Evolutionary conservation across 2,888 invertebrate species (phyloP), one percentile per base, ranked within the genome.

Genomic region (Sturmia bella): DNA sequence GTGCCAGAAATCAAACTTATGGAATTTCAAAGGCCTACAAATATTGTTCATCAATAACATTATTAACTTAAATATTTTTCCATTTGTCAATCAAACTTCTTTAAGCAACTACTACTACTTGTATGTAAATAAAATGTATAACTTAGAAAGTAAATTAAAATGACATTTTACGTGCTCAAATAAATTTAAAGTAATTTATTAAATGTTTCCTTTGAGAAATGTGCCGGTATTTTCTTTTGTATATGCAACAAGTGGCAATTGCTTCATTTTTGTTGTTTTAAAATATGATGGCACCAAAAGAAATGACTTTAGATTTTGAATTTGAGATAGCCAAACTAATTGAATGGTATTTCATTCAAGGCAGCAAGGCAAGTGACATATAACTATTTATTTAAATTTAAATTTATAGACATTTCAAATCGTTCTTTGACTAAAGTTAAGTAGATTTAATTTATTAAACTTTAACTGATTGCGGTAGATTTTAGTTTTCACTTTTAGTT

Each of bases 151-250:
- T n/a, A n/a, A 24, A 32, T 9, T 32, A 32, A n/a, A 3, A 7
- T 52, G 52, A 52, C 52, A 52, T 52, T 24, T 52, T 27, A 27
- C 4, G 13, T 54, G 27, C n/a, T 27, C 9, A 54, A 9, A 54
- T 3, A 54, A 27, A n/a, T 27, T 21, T 3, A 2, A n/a, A 7
- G 1, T 54, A 32, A 9, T 9, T 27, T 27, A 4, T 56, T 12
- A 56, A 56, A 17, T 3, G 13, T 12, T 37, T 37, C 17, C 11
- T 32, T 32, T 32, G 4, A 17, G 12, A 17, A 17, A 37, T 32
- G 0, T 56, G 9, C 11, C 54, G 54, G 15, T 54, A 32, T 32
- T 54, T 19, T 52, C 5, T 50, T 52, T 21, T 52, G 13, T 24
- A 3, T 9, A 6, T 50, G 48, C 19, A 3, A 2, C 3, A 19